These are phyloP conservation scores for Coregonus clupeaformis DNA, from an alignment of 2,113 vertebrate genomes.

Conservation along the genomic window DNA sequence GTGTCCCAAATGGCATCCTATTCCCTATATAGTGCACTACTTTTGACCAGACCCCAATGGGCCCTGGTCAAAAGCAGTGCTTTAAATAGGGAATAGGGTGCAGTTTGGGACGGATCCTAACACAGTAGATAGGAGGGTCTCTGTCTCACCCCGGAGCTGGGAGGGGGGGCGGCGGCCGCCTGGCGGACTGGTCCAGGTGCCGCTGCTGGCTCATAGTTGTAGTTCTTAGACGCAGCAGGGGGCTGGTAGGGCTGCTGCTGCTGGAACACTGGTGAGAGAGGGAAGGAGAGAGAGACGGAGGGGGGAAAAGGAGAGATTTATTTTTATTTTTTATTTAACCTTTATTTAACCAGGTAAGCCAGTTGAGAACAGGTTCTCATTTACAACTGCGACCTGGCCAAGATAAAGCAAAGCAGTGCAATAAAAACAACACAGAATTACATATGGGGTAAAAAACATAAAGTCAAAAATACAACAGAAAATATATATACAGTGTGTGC, in stretches of 20 bases:
- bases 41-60: no score
- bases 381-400: no score
- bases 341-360: no score
- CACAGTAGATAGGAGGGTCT: background rate
- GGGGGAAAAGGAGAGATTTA: background rate
- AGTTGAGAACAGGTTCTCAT: no score
- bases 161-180: slow-evolving; percentile 63
- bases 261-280: slow-evolving; percentile 15
- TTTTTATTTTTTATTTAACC: no score
- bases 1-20: no score
- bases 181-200: slow-evolving; percentile 61
- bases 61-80: background rate
- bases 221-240: slow-evolving; percentile 68
- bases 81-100: background rate
- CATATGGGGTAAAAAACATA: no score
- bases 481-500: no score
- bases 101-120: background rate
- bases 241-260: slow-evolving; percentile 51
- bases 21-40: no score
- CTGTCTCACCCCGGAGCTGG: slow-evolving; percentile 65
- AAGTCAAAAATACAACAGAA: no score
- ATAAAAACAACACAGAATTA: no score
- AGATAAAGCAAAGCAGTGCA: no score
- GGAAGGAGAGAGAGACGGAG: background rate
- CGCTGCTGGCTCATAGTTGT: slow-evolving; percentile 57